phyloP scores from a whole-genome alignment of 2,113 vertebrate species.

The Gymnobelideus leadbeateri region DNA sequence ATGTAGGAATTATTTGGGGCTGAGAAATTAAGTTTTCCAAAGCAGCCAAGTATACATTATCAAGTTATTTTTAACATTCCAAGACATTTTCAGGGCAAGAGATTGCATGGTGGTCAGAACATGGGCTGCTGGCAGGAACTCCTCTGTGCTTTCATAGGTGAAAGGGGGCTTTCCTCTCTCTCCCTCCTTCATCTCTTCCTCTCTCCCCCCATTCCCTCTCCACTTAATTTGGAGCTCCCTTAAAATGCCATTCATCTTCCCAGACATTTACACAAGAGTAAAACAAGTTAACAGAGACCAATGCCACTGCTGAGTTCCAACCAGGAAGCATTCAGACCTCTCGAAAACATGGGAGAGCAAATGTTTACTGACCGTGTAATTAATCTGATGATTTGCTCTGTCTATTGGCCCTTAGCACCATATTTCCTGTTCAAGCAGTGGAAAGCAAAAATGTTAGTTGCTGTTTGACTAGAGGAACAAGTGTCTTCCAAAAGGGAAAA shows the following conservation, averaged over 20 bases:
- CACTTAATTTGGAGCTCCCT: slow-evolving; percentile 63
- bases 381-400: slow-evolving; percentile 93
- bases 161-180: background rate
- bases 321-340: slow-evolving; percentile 89
- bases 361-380: slow-evolving; percentile 98
- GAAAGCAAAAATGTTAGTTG: slow-evolving; percentile 86
- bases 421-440: slow-evolving; percentile 91
- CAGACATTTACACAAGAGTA: slow-evolving; percentile 61
- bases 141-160: slow-evolving; percentile 16
- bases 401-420: slow-evolving; percentile 90
- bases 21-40: slow-evolving; percentile 29
- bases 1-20: background rate
- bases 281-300: slow-evolving; percentile 68
- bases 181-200: rapidly evolving
- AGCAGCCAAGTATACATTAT: background rate
- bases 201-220: background rate
- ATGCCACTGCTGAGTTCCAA: slow-evolving; percentile 66
- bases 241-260: slow-evolving; percentile 66
- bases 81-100: background rate
- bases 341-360: slow-evolving; percentile 89
- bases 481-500: slow-evolving; percentile 86
- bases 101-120: background rate
- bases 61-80: background rate
- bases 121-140: background rate
- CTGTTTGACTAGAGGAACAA: slow-evolving; percentile 89